Conservation (phyloP, 2,113 vertebrate species). For the Pseudopipra pipra region DNA sequence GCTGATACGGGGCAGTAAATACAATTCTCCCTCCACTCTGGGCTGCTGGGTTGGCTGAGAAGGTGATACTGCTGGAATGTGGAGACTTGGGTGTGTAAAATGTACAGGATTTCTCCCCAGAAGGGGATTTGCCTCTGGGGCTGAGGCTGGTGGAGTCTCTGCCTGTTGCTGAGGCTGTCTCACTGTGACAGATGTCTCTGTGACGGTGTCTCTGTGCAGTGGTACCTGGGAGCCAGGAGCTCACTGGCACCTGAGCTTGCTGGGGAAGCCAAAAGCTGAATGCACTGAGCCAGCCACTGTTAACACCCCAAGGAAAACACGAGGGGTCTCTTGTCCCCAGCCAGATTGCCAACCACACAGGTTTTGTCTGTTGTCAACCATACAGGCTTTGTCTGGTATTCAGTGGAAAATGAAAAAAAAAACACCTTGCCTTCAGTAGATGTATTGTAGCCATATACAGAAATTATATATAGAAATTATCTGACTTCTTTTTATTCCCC, state of each 20-base stretch:
- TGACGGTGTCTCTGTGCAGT: neutral
- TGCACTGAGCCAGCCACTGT: neutral
- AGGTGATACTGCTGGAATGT: neutral
- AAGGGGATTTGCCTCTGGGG: neutral
- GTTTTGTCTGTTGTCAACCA: neutral
- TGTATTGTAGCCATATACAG: neutral
- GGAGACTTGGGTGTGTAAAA: neutral
- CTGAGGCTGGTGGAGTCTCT: neutral
- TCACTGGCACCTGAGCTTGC: neutral
- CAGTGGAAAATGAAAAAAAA: neutral
- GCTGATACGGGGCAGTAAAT: neutral
- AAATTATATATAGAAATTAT: neutral
- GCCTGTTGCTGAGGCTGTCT: neutral
- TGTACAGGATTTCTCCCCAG: rapidly evolving
- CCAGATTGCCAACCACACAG: rapidly evolving
- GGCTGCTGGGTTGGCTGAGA: neutral
- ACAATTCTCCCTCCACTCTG: neutral
- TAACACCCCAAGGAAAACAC: neutral
- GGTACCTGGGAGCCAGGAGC: neutral
- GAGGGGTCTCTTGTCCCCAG: neutral
- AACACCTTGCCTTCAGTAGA: neutral
- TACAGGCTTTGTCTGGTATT: neutral
- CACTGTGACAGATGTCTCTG: neutral
- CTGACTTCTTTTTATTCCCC: neutral
- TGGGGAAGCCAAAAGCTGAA: neutral